phyloP scores from a whole-genome alignment of 2,888 invertebrate genomes.

The Tipula lateralis region DNA sequence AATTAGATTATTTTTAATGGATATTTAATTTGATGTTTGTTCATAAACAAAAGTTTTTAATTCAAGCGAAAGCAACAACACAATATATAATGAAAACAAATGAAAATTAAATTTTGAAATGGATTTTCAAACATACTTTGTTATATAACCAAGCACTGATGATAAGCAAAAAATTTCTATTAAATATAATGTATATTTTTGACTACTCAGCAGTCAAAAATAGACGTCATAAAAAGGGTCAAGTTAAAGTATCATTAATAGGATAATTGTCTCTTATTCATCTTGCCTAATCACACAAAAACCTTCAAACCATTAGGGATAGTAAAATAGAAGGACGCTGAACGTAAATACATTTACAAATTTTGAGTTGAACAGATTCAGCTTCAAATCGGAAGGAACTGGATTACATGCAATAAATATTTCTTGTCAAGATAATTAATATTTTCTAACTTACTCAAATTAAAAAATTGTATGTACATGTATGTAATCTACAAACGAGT shows the following conservation, averaged over 20 bases:
- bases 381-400: too few relatives aligned
- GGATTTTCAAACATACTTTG: background rate
- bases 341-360: too few relatives aligned
- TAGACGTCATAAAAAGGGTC: background rate
- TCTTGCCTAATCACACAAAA: too few relatives aligned
- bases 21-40: background rate
- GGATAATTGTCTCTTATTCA: background rate
- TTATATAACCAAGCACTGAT: background rate
- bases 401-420: too few relatives aligned
- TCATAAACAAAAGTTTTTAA: background rate
- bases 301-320: too few relatives aligned
- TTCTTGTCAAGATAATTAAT: too few relatives aligned
- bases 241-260: background rate
- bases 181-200: background rate
- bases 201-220: background rate
- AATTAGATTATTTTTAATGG: background rate
- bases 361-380: too few relatives aligned
- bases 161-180: background rate
- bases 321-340: too few relatives aligned
- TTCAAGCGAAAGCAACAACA: background rate
- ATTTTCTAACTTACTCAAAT: too few relatives aligned
- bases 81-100: background rate
- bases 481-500: background rate
- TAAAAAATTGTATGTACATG: too few relatives aligned
- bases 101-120: background rate